Evolutionary conservation across 2,888 invertebrate species (phyloP).

Genomic region (Silvanus unidentatus): DNA sequence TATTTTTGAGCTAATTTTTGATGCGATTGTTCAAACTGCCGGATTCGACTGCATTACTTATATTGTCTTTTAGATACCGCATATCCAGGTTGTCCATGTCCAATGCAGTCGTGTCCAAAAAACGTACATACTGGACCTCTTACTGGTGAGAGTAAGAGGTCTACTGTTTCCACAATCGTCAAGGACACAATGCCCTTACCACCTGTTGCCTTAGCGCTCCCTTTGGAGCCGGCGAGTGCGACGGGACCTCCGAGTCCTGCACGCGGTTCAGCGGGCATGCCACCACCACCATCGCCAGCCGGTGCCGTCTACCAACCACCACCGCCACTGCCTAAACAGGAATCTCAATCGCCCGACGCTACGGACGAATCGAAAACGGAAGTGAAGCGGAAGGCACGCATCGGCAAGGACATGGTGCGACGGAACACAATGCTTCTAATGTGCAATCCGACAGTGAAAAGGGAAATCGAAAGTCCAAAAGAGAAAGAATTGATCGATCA

Average conservation of each 20-base stretch:
- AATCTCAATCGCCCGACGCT: conserved; percentile 22
- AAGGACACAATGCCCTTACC: conserved; percentile 45
- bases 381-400: conserved; percentile 50
- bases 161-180: conserved; percentile 42
- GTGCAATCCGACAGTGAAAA: conserved; percentile 42
- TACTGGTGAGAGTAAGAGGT: conserved; percentile 88
- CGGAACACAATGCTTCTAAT: conserved; percentile 53
- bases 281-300: conserved; percentile 56
- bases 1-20: no score
- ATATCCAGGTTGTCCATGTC: conserved; percentile 76
- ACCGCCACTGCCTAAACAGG: conserved; percentile 29
- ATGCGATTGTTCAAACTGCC: no score
- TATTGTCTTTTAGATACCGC: conserved; percentile 50
- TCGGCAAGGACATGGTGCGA: conserved; percentile 64
- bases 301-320: conserved; percentile 44
- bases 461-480: conserved; percentile 46
- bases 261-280: conserved; percentile 61
- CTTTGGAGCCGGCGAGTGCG: conserved; percentile 48
- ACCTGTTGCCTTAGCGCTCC: conserved; percentile 49
- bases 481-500: conserved; percentile 33
- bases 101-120: conserved; percentile 94
- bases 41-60: no score
- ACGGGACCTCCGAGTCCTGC: conserved; percentile 65
- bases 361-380: conserved; percentile 32
- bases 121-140: conserved; percentile 97